A percentile compares a stretch with the other conserved stretches of the same genome.
These are phyloP conservation scores for Hedychridium roseum DNA, from an alignment of 2,888 invertebrate genomes.

Conservation along the genomic window DNA sequence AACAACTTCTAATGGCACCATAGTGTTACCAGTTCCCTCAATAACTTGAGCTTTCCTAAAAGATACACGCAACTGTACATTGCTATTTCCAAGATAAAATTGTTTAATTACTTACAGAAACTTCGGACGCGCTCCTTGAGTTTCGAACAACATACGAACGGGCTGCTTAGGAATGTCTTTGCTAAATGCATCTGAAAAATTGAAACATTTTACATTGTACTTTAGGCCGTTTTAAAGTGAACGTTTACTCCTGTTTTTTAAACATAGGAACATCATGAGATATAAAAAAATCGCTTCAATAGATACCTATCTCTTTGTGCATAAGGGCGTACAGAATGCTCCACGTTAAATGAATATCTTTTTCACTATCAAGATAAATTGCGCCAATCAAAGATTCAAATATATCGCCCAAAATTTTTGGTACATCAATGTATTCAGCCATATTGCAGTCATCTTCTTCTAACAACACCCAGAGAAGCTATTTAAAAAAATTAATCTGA, in stretches of 20 bases:
- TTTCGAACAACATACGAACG: conserved; percentile 85
- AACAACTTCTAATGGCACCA: conserved; percentile 72
- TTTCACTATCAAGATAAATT: conserved; percentile 76
- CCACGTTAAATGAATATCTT: conserved; percentile 81
- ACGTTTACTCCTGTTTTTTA: background rate
- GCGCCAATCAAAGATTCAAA: conserved; percentile 94
- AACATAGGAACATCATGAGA: background rate
- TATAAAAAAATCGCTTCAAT: conserved; percentile 1
- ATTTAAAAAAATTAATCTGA: conserved; percentile 17
- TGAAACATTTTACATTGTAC: background rate
- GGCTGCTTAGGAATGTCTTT: conserved; percentile 87
- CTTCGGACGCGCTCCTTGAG: conserved; percentile 76
- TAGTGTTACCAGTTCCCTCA: conserved; percentile 53
- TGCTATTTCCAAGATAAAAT: conserved; percentile 5
- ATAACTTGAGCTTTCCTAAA: conserved; percentile 43
- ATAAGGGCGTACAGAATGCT: conserved; percentile 82
- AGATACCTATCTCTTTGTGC: conserved; percentile 78
- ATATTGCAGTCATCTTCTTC: conserved; percentile 72
- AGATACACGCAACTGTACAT: background rate
- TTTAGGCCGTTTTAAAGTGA: background rate
- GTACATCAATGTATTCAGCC: conserved; percentile 87
- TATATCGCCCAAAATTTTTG: conserved; percentile 91
- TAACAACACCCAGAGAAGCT: conserved; percentile 68
- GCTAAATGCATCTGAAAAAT: conserved; percentile 74
- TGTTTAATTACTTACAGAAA: conserved; percentile 72